A percentile compares a stretch with the other conserved stretches of the same genome.
Evolutionary conservation across 1,140 invertebrate species (phyloP).

Genomic region (Apis laboriosa): DNA sequence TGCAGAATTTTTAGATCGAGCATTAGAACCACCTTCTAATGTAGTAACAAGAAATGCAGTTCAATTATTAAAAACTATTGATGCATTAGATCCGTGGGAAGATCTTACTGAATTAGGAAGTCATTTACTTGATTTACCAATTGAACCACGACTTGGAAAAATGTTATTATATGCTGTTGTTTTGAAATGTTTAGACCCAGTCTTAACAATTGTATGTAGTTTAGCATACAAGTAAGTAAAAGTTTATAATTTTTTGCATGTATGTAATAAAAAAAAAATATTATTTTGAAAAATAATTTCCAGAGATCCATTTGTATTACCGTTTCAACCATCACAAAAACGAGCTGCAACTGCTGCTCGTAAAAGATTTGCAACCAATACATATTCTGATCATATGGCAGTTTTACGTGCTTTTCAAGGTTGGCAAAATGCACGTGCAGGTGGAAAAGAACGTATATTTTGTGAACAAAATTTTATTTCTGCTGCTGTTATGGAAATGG

Average conservation of each 20-base stretch:
- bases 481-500: slow-evolving; percentile 92
- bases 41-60: slow-evolving; percentile 89
- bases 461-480: slow-evolving; percentile 92
- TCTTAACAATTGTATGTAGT: slow-evolving; percentile 94
- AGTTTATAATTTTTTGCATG: not conserved
- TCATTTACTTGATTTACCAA: slow-evolving; percentile 91
- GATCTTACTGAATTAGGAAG: slow-evolving; percentile 91
- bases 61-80: slow-evolving; percentile 89
- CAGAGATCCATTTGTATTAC: slow-evolving; percentile 91
- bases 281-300: slow-evolving; percentile 44
- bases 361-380: slow-evolving; percentile 87
- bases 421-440: slow-evolving; percentile 86
- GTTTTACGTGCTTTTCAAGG: slow-evolving; percentile 93
- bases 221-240: slow-evolving; percentile 89
- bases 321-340: slow-evolving; percentile 85
- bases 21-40: slow-evolving; percentile 92
- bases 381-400: slow-evolving; percentile 95
- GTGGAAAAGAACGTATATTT: slow-evolving; percentile 87
- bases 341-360: slow-evolving; percentile 83
- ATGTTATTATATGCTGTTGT: slow-evolving; percentile 95
- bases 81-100: slow-evolving; percentile 91
- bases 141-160: slow-evolving; percentile 95
- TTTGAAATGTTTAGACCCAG: slow-evolving; percentile 96
- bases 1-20: slow-evolving; percentile 89
- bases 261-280: not conserved